Evolutionary conservation across 1,140 invertebrate species (phyloP).

Genomic region (Eriosoma lanigerum): DNA sequence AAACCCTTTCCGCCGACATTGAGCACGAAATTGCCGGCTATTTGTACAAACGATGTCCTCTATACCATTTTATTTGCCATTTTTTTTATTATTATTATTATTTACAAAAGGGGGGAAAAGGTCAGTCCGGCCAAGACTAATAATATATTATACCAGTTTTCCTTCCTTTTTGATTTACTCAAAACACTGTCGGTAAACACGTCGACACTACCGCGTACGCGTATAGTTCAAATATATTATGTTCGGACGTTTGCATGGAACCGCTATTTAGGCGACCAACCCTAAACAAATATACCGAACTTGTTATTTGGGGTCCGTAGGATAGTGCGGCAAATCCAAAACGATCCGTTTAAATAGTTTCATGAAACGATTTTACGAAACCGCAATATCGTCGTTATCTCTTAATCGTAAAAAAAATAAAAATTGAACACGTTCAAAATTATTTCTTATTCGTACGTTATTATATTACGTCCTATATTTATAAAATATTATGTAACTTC

Average conservation of each 20-base stretch:
- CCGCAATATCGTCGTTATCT: background rate
- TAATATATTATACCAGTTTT: slow-evolving; percentile 15
- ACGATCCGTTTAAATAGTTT: slow-evolving; percentile 28
- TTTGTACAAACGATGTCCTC: slow-evolving; percentile 36
- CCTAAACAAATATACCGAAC: slow-evolving; percentile 48
- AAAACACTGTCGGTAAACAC: slow-evolving; percentile 46
- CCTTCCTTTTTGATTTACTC: slow-evolving; percentile 47
- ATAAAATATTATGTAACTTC: no score
- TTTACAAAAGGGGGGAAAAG: slow-evolving; percentile 36
- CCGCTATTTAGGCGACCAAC: slow-evolving; percentile 37
- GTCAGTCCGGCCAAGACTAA: slow-evolving; percentile 4
- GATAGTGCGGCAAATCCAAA: background rate
- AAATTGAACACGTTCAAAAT: no score
- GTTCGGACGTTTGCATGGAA: slow-evolving; percentile 44
- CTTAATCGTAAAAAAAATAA: no score
- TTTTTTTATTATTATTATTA: slow-evolving; percentile 38
- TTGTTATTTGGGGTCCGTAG: background rate
- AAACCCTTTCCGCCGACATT: background rate
- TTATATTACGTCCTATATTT: no score
- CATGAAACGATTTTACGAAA: slow-evolving; percentile 11
- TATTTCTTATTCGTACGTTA: no score
- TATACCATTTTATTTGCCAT: slow-evolving; percentile 17
- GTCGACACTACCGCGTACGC: slow-evolving; percentile 33
- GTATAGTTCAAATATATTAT: slow-evolving; percentile 47
- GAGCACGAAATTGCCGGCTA: slow-evolving; percentile 37